A percentile compares a stretch with the other conserved stretches of the same genome.
Evolutionary conservation across 2,888 invertebrate species (phyloP).

Genomic region (Lordiphosa andalusiaca): DNA sequence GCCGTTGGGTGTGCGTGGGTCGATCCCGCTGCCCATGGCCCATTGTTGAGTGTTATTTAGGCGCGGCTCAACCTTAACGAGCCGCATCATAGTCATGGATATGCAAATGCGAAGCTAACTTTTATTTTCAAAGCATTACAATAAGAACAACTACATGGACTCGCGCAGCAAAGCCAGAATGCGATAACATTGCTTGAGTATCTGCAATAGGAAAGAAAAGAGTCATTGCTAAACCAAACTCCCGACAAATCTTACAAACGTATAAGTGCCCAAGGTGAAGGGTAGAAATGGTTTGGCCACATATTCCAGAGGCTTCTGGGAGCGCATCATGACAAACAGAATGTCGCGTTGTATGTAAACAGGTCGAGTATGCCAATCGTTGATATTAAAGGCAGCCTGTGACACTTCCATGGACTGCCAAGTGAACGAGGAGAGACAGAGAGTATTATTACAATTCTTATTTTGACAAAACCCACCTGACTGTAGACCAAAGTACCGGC

Average conservation of each 20-base stretch:
- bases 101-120: slow-evolving; percentile 36
- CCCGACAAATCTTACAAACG: slow-evolving; percentile 52
- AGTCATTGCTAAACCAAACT: no score
- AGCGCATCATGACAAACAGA: slow-evolving; percentile 66
- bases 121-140: slow-evolving; percentile 35
- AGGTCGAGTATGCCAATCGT: slow-evolving; percentile 62
- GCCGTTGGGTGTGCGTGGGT: slow-evolving; percentile 49
- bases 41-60: slow-evolving; percentile 51
- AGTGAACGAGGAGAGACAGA: background rate
- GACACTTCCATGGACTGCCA: slow-evolving; percentile 71
- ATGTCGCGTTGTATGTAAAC: slow-evolving; percentile 58
- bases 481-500: slow-evolving; percentile 63
- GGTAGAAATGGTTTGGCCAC: slow-evolving; percentile 66
- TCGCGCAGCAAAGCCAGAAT: slow-evolving; percentile 61
- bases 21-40: slow-evolving; percentile 11
- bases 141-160: slow-evolving; percentile 39
- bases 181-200: slow-evolving; percentile 60
- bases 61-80: slow-evolving; percentile 53
- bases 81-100: slow-evolving; percentile 40
- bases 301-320: slow-evolving; percentile 71
- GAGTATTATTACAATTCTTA: background rate
- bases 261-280: slow-evolving; percentile 69
- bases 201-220: slow-evolving; percentile 41
- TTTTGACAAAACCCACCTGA: slow-evolving; percentile 49
- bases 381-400: slow-evolving; percentile 66